Base-by-base conservation (phyloP, 2,888 invertebrate genomes). In the Leucoma salicis region DNA sequence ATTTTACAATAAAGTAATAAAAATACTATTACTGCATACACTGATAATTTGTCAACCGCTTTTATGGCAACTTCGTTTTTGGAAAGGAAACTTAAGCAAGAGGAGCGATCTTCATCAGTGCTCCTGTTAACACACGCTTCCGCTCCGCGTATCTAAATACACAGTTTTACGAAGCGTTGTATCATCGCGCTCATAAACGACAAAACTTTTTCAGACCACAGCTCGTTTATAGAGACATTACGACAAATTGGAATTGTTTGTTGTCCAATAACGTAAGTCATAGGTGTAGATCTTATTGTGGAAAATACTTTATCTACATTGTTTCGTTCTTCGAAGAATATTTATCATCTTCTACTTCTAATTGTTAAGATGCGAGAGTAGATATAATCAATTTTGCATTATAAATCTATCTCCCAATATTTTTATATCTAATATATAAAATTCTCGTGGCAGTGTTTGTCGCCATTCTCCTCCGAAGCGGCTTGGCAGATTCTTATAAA, bases 161-260 rank as follows among this genome's bases (percentile, higher is more conserved):
- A 27, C 38, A 31, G 40, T 27, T 41, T 43, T 31, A 49, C 47
- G 31, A 42, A 42, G 44, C 34, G 18, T 35, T 48, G 53, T 59
- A 58, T 59, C 57, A 56, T 46, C 42, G 39, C 39, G 33, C 43
- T 31, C 41, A 42, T 49, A 57, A 59, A 62, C 47, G 57, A 53
- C 46, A 39, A 44, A 62, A 62, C 45, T 62, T 62, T 57, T 52
- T 46, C 49, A 31, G 34, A 36, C 31, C 39, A 38, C 41, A 39
- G 39, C 48, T 50, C 63, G 43, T 62, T 62, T 48, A 62, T 62
- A 46, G 42, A 49, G 53, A 52, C 49, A 57, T 62, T 62, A 60
- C 49, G 47, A 48, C 48, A 55, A 62, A 62, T 62, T 55, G 59
- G 55, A 51, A 62, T 59, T 59, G 63, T 59, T 62, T 62, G 55